Evolutionary conservation across 2,797 vertebrate species (phyloP).

Genomic region (Myotis findleyi): DNA sequence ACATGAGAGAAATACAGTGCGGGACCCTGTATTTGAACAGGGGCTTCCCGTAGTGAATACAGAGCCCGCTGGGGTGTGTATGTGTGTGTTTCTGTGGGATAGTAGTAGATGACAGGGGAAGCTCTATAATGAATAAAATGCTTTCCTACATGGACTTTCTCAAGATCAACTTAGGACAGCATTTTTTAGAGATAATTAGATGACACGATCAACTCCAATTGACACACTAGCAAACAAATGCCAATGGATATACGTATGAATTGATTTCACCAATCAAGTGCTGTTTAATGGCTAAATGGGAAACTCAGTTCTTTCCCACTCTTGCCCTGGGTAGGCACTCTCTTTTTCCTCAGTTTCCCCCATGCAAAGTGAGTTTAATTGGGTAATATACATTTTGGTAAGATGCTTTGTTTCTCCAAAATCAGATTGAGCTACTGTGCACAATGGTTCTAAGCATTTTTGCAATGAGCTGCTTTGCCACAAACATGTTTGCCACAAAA

Average conservation of each 20-base stretch:
- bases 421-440: neutral
- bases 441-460: neutral
- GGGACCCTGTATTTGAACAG: neutral
- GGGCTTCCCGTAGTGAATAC: neutral
- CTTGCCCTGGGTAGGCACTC: neutral
- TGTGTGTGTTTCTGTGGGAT: neutral
- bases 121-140: neutral
- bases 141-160: neutral
- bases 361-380: slow-evolving; percentile 7
- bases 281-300: neutral
- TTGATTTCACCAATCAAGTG: slow-evolving; percentile 22
- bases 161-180: slow-evolving; percentile 16
- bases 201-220: neutral
- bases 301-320: slow-evolving; percentile 11
- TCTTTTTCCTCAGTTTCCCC: neutral
- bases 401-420: slow-evolving; percentile 28
- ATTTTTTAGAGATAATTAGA: slow-evolving; percentile 11
- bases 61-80: neutral
- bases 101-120: neutral
- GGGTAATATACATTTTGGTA: neutral
- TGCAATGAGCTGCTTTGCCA: neutral
- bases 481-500: neutral
- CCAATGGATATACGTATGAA: neutral
- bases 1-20: neutral
- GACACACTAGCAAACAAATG: slow-evolving; percentile 38